Conservation (phyloP, 2,888 invertebrate species). For the Idaea aversata region DNA sequence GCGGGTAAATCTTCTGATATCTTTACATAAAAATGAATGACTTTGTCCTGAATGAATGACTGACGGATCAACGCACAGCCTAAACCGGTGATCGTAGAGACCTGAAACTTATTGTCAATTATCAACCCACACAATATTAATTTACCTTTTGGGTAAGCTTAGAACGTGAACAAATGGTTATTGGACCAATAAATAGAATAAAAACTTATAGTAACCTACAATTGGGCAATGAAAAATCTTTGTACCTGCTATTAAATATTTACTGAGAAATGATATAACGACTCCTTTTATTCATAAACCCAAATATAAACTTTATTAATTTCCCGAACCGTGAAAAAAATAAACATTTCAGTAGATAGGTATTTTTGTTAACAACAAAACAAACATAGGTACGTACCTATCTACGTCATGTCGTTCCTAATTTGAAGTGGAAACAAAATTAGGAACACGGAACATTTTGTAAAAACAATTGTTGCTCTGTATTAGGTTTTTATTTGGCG, state of each 20-base stretch:
- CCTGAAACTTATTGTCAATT: no score
- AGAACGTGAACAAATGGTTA: no score
- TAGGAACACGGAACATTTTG: conserved; percentile 26
- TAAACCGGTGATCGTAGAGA: no score
- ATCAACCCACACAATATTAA: no score
- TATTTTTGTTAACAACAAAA: conserved; percentile 9
- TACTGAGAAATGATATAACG: neutral
- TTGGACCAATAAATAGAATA: no score
- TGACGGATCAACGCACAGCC: no score
- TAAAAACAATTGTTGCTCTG: conserved; percentile 25
- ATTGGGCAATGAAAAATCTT: no score
- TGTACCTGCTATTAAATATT: neutral
- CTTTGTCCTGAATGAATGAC: no score
- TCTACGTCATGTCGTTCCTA: conserved; percentile 14
- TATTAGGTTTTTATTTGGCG: conserved; percentile 4
- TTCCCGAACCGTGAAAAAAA: neutral
- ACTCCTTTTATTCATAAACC: neutral
- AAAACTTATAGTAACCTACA: no score
- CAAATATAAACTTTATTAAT: conserved; percentile 3
- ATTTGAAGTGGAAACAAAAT: conserved; percentile 25
- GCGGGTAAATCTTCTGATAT: no score
- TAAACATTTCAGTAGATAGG: neutral
- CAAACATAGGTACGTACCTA: conserved; percentile 13
- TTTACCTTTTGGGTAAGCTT: no score
- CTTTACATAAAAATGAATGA: no score